Base-by-base conservation (phyloP, 2,888 invertebrate genomes). In the Mycalesis mineus region DNA sequence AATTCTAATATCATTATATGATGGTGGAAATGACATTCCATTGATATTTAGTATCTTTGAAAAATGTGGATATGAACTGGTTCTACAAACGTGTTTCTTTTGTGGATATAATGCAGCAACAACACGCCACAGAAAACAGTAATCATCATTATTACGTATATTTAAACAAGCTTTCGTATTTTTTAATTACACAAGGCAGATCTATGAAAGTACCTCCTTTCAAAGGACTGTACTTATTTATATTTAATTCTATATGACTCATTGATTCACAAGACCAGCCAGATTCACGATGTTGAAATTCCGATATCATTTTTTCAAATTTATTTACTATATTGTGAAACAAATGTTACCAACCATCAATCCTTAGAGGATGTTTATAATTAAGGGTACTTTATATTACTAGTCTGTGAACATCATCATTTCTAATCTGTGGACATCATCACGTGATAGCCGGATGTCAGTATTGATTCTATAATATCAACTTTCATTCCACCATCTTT, bases 1-100 rank as follows among this genome's bases (percentile, higher is more conserved):
- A 7, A 48, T 22, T 55, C 57, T 60, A n/a, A 64, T 58, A 58
- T 64, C 64, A 31, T 44, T 51, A 28, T n/a, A 15, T 29, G 62
- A 50, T 0, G 61, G 64, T 31, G 64, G 40, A 15, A 40, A 40
- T 3, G 13, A 15, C 40, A 40, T 40, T 14, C 40, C 40, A 6
- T 15, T 15, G 14, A 9, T 6, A 3, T 40, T 6, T n/a, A 40
- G 15, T 13, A 40, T 9, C 8, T 15, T 15, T 15, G 2, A 1
- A 40, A 15, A 40, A 6, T 40, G 40, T 15, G 40, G 40, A 6
- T 40, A 40, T 13, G 4, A 13, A 40, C 15, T 40, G 15, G 13
- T 6, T 40, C 14, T 0, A n/a, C 40, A 13, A n/a, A 40, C 40
- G 15, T 40, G 14, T 2, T 15, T 8, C 6, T 40, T 40, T n/a